These are phyloP conservation scores for Lasius platythorax DNA, from an alignment of 2,888 invertebrate species.

Conservation along the genomic window DNA sequence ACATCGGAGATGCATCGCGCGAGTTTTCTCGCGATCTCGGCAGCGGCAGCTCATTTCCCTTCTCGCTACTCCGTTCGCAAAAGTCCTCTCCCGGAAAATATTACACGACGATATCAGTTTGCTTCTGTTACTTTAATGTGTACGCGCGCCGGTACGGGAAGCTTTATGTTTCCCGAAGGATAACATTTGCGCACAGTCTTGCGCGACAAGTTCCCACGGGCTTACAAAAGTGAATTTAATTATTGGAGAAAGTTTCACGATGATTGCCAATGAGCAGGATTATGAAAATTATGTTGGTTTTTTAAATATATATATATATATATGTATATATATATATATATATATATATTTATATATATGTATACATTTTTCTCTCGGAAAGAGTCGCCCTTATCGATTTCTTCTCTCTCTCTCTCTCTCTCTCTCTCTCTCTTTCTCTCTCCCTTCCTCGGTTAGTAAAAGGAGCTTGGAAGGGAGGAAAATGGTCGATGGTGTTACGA, in stretches of 20 bases:
- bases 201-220: conserved; percentile 15
- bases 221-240: conserved; percentile 55
- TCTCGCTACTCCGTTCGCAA: conserved; percentile 18
- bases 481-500: conserved; percentile 46
- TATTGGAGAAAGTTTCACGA: conserved; percentile 55
- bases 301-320: conserved; percentile 43
- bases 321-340: background rate
- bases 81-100: conserved; percentile 35
- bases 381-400: no score
- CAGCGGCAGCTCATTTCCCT: conserved; percentile 35
- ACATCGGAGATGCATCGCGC: conserved; percentile 47
- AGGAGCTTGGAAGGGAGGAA: conserved; percentile 18
- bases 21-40: conserved; percentile 47
- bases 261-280: conserved; percentile 44
- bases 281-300: conserved; percentile 52
- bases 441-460: conserved; percentile 29
- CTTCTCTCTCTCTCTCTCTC: no score
- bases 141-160: background rate
- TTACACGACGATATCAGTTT: conserved; percentile 40
- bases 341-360: background rate
- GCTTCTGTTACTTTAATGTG: conserved; percentile 43
- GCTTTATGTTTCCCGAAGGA: conserved; percentile 35
- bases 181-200: conserved; percentile 28
- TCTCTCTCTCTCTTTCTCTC: background rate
- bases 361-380: background rate